Evolutionary conservation across 1,140 invertebrate species (phyloP).

Genomic region (Drosophila carrolli): DNA sequence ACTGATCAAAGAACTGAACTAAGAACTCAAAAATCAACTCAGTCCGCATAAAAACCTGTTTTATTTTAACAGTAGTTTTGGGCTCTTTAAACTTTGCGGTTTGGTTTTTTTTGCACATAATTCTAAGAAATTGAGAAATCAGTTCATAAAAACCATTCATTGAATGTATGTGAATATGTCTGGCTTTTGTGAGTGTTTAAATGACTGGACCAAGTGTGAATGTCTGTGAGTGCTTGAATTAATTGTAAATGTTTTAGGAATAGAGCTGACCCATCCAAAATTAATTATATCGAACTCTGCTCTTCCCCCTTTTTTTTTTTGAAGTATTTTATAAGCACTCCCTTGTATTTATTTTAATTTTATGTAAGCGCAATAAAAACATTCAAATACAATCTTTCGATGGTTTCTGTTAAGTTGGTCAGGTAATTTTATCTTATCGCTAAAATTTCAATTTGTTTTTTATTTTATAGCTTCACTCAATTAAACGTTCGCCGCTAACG

Average conservation of each 20-base stretch:
- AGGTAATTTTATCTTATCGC: neutral
- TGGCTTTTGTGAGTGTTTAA: constrained; percentile 9
- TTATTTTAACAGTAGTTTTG: too few species aligned
- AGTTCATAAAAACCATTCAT: neutral
- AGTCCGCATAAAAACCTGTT: too few species aligned
- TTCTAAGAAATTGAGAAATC: neutral
- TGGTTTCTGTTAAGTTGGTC: neutral
- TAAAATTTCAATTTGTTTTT: neutral
- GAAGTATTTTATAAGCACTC: constrained; percentile 35
- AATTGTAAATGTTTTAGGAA: constrained; percentile 21
- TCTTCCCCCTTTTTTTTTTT: constrained; percentile 43
- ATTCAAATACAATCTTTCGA: neutral
- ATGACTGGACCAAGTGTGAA: constrained; percentile 9
- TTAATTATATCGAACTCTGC: neutral
- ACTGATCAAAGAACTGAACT: neutral
- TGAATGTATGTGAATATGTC: constrained; percentile 8
- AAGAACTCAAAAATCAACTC: too few species aligned
- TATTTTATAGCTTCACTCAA: neutral
- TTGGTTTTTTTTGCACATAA: neutral
- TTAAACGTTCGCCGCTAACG: neutral
- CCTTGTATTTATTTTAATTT: constrained; percentile 61
- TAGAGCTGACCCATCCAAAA: constrained; percentile 13
- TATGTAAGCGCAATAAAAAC: constrained; percentile 25
- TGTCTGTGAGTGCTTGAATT: neutral
- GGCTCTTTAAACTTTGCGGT: neutral